phyloP scores from a whole-genome alignment of 2,888 invertebrate species.

The Agonopterix heracliana region DNA sequence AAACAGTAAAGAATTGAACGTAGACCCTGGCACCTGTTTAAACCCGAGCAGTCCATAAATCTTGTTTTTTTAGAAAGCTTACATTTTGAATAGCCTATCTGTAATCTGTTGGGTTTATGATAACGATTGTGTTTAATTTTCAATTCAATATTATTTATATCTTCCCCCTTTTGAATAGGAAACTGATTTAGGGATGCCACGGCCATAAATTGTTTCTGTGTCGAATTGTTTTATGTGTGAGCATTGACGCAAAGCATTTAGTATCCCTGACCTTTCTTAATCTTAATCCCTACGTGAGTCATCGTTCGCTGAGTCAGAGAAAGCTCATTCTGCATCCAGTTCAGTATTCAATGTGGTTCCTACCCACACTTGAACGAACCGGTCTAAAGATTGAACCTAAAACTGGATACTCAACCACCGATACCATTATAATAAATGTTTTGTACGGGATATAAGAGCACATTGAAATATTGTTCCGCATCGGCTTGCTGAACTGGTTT shows the following conservation, averaged over 20 bases:
- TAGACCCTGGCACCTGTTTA: slow-evolving; percentile 51
- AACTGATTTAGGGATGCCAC: slow-evolving; percentile 11
- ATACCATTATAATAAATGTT: slow-evolving; percentile 11
- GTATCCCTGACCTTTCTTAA: slow-evolving; percentile 40
- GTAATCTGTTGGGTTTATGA: slow-evolving; percentile 25
- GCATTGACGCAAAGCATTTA: not conserved
- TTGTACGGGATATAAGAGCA: slow-evolving; percentile 8
- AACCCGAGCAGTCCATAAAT: slow-evolving; percentile 50
- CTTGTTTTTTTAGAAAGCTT: slow-evolving; percentile 35
- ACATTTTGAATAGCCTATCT: slow-evolving; percentile 26
- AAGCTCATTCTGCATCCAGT: slow-evolving; percentile 37
- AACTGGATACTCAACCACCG: slow-evolving; percentile 16
- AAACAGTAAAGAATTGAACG: slow-evolving; percentile 56
- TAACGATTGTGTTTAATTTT: slow-evolving; percentile 20
- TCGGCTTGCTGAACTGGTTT: slow-evolving; percentile 1
- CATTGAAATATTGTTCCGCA: slow-evolving; percentile 8
- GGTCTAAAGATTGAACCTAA: slow-evolving; percentile 16
- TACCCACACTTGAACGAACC: slow-evolving; percentile 22
- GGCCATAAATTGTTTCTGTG: slow-evolving; percentile 3
- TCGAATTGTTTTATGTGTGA: slow-evolving; percentile 7
- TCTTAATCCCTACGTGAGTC: slow-evolving; percentile 44
- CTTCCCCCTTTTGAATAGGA: slow-evolving; percentile 13
- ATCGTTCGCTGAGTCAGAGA: slow-evolving; percentile 52
- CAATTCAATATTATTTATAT: slow-evolving; percentile 16
- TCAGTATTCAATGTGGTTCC: slow-evolving; percentile 18